A percentile compares a stretch with the other conserved stretches of the same genome.
These are phyloP conservation scores for Apodemia hepburni DNA, from an alignment of 2,888 invertebrate genomes.

Conservation along the genomic window DNA sequence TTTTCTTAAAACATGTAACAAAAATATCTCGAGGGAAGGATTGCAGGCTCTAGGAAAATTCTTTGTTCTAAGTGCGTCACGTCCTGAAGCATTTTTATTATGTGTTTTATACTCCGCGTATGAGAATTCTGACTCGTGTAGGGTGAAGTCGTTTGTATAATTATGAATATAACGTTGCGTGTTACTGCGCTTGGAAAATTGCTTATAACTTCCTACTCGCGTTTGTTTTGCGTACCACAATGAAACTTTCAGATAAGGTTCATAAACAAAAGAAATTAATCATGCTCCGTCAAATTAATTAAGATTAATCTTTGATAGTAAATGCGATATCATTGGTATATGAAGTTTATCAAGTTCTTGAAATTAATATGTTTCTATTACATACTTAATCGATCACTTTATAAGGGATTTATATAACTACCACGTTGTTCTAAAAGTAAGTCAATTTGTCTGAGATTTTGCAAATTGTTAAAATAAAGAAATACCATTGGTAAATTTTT, in stretches of 20 bases:
- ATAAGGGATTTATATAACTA: too few relatives aligned
- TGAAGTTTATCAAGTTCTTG: not conserved
- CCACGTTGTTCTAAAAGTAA: too few relatives aligned
- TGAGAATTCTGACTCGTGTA: slow-evolving; percentile 3
- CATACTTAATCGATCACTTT: too few relatives aligned
- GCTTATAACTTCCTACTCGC: slow-evolving; percentile 2
- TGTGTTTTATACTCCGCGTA: slow-evolving; percentile 23
- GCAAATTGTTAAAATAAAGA: too few relatives aligned
- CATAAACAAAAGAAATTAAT: not conserved
- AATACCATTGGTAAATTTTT: too few relatives aligned
- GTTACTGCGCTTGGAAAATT: slow-evolving; percentile 2
- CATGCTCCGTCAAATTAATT: not conserved
- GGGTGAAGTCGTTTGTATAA: slow-evolving; percentile 6
- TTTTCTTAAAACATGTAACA: slow-evolving; percentile 6
- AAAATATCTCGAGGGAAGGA: slow-evolving; percentile 35
- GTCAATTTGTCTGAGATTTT: too few relatives aligned
- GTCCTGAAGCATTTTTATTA: slow-evolving; percentile 67
- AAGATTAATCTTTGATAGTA: not conserved
- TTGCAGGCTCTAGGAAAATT: slow-evolving; percentile 50
- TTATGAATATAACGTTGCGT: slow-evolving; percentile 8
- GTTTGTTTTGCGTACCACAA: slow-evolving; percentile 4
- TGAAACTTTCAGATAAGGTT: not conserved
- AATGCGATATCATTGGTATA: not conserved
- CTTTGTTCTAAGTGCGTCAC: slow-evolving; percentile 62
- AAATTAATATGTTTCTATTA: too few relatives aligned